Evolutionary conservation across 2,113 vertebrate species (phyloP).

Genomic region (Orientallactaga bullata): DNA sequence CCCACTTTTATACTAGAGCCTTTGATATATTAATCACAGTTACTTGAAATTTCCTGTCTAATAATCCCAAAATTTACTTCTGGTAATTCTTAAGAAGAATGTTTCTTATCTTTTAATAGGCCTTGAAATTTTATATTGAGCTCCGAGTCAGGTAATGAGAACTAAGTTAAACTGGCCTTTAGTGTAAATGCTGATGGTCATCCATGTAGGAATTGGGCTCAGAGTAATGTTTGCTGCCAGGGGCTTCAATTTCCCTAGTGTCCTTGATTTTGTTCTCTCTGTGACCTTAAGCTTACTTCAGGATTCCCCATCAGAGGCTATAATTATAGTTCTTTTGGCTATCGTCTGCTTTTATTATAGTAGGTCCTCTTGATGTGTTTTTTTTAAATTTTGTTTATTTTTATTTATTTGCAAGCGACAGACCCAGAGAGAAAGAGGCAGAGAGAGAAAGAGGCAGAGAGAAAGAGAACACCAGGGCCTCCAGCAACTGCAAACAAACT

Average conservation of each 20-base stretch:
- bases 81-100: neutral
- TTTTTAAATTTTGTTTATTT: too few species aligned
- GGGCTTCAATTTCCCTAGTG: neutral
- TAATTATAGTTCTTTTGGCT: neutral
- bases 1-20: neutral
- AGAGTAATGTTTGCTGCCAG: neutral
- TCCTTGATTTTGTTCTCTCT: neutral
- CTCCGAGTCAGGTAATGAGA: neutral
- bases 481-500: too few species aligned
- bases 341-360: neutral
- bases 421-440: too few species aligned
- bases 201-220: neutral
- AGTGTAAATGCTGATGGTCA: neutral
- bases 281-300: neutral
- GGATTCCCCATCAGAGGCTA: neutral
- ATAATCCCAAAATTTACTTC: constrained; percentile 38
- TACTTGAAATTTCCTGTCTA: neutral
- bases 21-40: neutral
- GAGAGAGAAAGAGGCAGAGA: too few species aligned
- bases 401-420: too few species aligned
- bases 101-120: constrained; percentile 2
- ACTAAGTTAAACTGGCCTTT: neutral
- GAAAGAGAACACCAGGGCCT: too few species aligned
- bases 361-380: neutral
- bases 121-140: neutral